Evolutionary conservation across 2,888 invertebrate genomes (phyloP).

Genomic region (Aspidiotus destructor): DNA sequence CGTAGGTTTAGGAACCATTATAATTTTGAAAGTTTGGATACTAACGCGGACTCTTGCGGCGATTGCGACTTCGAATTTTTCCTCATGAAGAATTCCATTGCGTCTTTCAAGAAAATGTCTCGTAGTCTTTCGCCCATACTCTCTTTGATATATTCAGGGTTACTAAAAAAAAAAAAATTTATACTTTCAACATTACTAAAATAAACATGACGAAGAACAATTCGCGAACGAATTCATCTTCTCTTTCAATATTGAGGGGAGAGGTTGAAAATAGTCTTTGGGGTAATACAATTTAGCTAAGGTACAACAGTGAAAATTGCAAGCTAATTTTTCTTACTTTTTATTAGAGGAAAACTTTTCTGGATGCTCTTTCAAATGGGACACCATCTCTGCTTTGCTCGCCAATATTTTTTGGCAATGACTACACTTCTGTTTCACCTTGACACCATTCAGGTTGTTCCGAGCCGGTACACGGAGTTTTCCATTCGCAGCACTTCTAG

Average conservation of each 20-base stretch:
- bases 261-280: neutral
- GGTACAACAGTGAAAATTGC: neutral
- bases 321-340: constrained; percentile 3
- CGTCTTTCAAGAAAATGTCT: constrained; percentile 17
- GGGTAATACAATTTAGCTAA: too few species aligned
- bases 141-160: constrained; percentile 7
- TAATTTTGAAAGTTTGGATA: neutral
- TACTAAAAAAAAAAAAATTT: neutral
- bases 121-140: constrained; percentile 16
- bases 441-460: constrained; percentile 15
- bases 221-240: neutral
- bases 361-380: constrained; percentile 20
- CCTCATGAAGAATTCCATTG: constrained; percentile 1
- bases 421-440: constrained; percentile 7
- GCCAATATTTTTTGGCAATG: constrained; percentile 24
- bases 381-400: constrained; percentile 13
- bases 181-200: neutral
- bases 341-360: constrained; percentile 13
- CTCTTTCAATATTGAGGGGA: neutral
- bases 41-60: constrained; percentile 17
- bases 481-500: constrained; percentile 11
- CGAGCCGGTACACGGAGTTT: neutral
- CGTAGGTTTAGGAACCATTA: too few species aligned
- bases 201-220: neutral
- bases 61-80: neutral